Percentiles rank a stretch among this genome's conserved stretches.
phyloP scores from a whole-genome alignment of 2,113 vertebrate species.

The Crotalus helleri region DNA sequence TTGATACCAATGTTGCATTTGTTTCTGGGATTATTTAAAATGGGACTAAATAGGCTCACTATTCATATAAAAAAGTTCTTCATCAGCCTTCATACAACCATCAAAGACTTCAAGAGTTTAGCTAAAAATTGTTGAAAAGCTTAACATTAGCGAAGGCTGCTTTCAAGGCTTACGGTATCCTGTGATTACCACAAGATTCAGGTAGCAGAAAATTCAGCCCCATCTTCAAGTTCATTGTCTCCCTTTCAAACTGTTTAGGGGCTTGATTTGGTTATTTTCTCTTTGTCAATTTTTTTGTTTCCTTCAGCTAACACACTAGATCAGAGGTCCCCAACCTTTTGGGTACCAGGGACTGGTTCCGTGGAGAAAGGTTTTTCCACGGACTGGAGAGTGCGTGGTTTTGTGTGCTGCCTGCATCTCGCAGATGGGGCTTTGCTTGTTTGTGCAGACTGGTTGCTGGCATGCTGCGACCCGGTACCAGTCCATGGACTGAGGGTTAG shows the following conservation, averaged over 20 bases:
- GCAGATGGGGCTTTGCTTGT: too few relatives aligned
- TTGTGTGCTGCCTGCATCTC: too few relatives aligned
- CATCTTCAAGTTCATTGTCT: not conserved
- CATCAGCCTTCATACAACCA: not conserved
- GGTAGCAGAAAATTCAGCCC: not conserved
- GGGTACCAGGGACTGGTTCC: too few relatives aligned
- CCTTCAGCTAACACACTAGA: not conserved
- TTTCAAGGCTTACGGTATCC: not conserved
- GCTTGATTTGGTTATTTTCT: not conserved
- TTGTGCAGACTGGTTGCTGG: too few relatives aligned
- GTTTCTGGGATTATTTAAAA: not conserved
- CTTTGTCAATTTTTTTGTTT: not conserved
- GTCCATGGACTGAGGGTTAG: too few relatives aligned
- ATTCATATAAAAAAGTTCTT: not conserved
- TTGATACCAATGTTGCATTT: not conserved
- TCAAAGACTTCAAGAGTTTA: not conserved
- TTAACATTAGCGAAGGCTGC: not conserved
- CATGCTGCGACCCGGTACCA: too few relatives aligned
- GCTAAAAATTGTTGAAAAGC: not conserved
- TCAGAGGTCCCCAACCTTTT: too few relatives aligned
- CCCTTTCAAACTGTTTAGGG: not conserved
- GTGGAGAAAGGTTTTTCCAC: too few relatives aligned
- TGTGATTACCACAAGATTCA: not conserved
- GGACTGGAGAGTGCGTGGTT: too few relatives aligned
- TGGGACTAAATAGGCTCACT: not conserved